Percentiles rank a stretch among this genome's conserved stretches.
These are phyloP conservation scores for Acanthornis magna DNA, from an alignment of 2,797 vertebrate species.

Conservation along the genomic window DNA sequence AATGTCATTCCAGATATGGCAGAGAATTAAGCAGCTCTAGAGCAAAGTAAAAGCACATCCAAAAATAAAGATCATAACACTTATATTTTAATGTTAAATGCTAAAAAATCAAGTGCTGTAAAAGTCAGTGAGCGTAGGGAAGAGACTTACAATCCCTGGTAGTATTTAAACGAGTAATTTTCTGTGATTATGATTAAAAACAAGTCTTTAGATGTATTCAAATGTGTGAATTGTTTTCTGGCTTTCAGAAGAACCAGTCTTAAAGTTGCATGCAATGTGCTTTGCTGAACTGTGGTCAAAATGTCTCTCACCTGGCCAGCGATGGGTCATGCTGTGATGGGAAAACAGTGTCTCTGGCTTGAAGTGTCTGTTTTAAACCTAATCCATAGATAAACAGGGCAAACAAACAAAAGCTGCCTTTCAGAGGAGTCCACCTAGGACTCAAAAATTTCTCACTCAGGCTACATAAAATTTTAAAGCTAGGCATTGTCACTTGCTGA, in stretches of 20 bases:
- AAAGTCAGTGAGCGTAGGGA: background rate
- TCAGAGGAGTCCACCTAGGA: background rate
- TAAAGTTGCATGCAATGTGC: background rate
- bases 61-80: background rate
- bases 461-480: background rate
- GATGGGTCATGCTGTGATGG: background rate
- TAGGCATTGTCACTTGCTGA: background rate
- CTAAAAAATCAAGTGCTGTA: background rate
- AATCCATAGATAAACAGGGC: background rate
- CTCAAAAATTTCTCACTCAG: background rate
- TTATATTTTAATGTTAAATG: background rate
- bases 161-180: background rate
- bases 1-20: constrained; percentile 62
- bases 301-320: background rate
- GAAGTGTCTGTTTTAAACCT: background rate
- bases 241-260: background rate
- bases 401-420: background rate
- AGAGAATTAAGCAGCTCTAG: constrained; percentile 31
- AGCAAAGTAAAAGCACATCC: background rate
- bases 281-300: background rate
- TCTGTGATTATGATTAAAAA: background rate
- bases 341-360: background rate
- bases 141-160: background rate
- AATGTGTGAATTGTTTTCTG: background rate
- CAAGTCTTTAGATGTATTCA: background rate